Base-by-base conservation (phyloP, 2,113 vertebrate species). In the Sapayoa aenigma region DNA sequence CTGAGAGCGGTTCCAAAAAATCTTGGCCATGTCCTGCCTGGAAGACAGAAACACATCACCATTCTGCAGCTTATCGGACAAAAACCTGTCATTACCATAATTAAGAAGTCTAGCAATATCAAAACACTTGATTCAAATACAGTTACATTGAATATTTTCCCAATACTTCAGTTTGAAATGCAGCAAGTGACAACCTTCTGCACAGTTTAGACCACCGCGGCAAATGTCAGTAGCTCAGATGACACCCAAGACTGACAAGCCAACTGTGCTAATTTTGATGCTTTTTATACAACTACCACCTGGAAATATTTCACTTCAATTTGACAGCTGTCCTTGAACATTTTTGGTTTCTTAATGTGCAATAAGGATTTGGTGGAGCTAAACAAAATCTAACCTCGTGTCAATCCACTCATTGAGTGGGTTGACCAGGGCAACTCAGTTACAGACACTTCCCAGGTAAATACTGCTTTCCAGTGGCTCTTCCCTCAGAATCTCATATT, bases 21-120 rank as follows among this genome's bases (percentile, higher is more conserved):
- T 99, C 97, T 97, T 97, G 98, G 46, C 98, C 99, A 75, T 97
- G 97, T 59, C 99, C 99, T 67, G 98, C 98, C 99, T 99, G 95
- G 41, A 96, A 97, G 59, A 96, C 24, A 80, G 56, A 81, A 82
- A 79, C 33, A 44, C 25, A 83, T 69, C 19, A 93, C 28, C 73
- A 25, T 87, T 91, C 46, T 58, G 27, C 16, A 87, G 35, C 35
- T 74, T 59, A 65, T 53, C 71, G 55, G 41, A 78, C 23, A 59
- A 33, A 87, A 68, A 12, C 9, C 27, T 75, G 23, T 37, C 28
- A 22, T 18, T 47, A 44, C 6, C 11, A 14, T 44, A 59, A 90
- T n/a, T 14, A 59, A 19, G 14, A 89, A 52, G 22, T 13, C 31
- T 20, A 66, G 33, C 25, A 69, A n/a, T 53, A 81, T 12, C 46